Percentiles rank a stretch among this genome's conserved stretches.
These are phyloP conservation scores for Prunella fulvescens DNA, from an alignment of 2,113 vertebrate species.

Conservation along the genomic window DNA sequence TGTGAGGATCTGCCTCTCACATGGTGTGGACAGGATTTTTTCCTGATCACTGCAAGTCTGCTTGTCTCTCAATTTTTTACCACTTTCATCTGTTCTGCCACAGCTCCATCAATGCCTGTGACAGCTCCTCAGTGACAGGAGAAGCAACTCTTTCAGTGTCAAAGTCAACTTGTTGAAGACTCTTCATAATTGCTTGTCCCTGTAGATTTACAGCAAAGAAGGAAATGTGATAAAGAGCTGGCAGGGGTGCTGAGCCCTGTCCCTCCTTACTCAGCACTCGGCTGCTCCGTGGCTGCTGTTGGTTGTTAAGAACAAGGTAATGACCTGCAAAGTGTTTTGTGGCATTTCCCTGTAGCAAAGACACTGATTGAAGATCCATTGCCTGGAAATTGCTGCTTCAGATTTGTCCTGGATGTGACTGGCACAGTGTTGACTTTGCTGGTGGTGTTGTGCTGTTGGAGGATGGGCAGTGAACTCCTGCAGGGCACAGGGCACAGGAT, in stretches of 20 bases:
- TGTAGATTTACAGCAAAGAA: neutral
- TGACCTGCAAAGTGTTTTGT: neutral
- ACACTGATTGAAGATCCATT: neutral
- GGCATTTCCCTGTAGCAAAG: neutral
- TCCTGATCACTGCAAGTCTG: neutral
- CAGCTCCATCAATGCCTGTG: neutral
- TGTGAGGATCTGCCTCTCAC: neutral
- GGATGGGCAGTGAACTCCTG: neutral
- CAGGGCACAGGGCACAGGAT: neutral
- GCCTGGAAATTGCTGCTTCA: neutral
- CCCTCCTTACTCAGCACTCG: neutral
- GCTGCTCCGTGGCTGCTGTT: neutral
- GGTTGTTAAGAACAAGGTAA: neutral
- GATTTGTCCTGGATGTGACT: neutral
- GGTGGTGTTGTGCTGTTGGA: neutral
- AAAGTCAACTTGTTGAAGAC: neutral
- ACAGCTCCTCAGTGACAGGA: slow-evolving; percentile 32
- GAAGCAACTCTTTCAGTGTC: neutral
- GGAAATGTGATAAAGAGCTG: neutral
- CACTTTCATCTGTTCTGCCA: neutral
- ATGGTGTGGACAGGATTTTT: neutral
- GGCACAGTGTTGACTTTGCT: neutral
- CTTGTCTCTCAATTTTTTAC: neutral
- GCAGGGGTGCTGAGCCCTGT: neutral
- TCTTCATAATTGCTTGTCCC: neutral